Base-by-base conservation (phyloP, 2,113 vertebrate species). In the Neomonachus schauinslandi region DNA sequence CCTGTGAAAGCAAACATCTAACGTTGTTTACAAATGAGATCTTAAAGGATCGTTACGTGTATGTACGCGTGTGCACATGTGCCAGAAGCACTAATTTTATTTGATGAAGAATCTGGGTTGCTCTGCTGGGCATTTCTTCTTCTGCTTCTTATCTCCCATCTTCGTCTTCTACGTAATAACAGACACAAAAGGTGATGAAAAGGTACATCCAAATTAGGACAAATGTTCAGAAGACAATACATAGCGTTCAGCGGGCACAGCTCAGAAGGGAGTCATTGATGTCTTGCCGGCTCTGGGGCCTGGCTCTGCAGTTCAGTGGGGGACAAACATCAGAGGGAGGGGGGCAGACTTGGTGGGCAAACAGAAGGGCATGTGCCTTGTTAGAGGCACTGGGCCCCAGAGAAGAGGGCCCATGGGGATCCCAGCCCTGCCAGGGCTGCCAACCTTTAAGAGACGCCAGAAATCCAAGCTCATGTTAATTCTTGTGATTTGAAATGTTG, bases 231-330 rank as follows among this genome's bases (percentile, higher is more conserved):
- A 28, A 31, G 13, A 46, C 53, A 59, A 55, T 12, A 22, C 24
- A 0, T 0, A 57, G 16, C 0, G 0, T 7, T 13, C 4, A 13
- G 26, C 0, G 2, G 46, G 24, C 49, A 26, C 18, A 5, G 14
- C 57, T 39, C 9, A 3, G 36, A 26, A 28, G 46, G 65, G 7
- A 4, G 15, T 8, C n/a, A 8, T 1, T 4, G 67, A 5, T 22
- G 1, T n/a, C 15, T 2, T 22, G 57, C 57, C 67, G 0, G 31
- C 77, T 82, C 4, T 5, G 1, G 0, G 67, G 24, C 55, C 7
- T 18, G 12, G 90, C 19, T 24, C 42, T 33, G 36, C 13, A 57
- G 46, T 15, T 22, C 12, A 3, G 42, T 19, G 28, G 12, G 2
- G 10, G 46, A 31, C 4, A 15, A 26, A 8, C 13, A 5, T 19